phyloP scores from a whole-genome alignment of 1,140 invertebrate genomes.

The Drosophila novamexicana region DNA sequence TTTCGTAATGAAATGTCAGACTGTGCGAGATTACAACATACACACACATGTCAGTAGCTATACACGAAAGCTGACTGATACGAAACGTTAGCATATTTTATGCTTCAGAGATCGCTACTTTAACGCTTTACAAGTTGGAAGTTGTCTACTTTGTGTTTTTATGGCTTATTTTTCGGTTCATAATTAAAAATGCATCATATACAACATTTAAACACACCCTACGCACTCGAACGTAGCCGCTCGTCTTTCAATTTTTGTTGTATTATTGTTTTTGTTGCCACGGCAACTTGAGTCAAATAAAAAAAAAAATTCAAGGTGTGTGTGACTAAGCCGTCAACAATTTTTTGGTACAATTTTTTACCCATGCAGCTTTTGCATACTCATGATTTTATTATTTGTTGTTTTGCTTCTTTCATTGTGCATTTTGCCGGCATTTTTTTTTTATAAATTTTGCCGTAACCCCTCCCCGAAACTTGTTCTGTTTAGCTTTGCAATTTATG shows the following conservation, averaged over 20 bases:
- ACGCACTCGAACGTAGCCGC: slow-evolving; percentile 58
- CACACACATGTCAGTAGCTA: slow-evolving; percentile 8
- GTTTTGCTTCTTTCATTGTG: slow-evolving; percentile 40
- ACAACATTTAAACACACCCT: slow-evolving; percentile 49
- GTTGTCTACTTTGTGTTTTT: slow-evolving; percentile 56
- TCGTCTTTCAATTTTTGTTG: slow-evolving; percentile 47
- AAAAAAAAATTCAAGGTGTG: slow-evolving; percentile 68
- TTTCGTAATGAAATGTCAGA: slow-evolving; percentile 45
- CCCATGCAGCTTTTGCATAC: slow-evolving; percentile 56
- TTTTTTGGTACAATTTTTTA: slow-evolving; percentile 58
- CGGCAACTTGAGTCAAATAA: slow-evolving; percentile 55
- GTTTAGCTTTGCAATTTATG: slow-evolving; percentile 44
- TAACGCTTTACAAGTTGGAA: slow-evolving; percentile 41
- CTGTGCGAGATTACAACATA: slow-evolving; percentile 61
- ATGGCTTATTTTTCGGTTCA: slow-evolving; percentile 63
- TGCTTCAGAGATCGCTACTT: slow-evolving; percentile 67
- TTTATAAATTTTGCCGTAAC: slow-evolving; percentile 23
- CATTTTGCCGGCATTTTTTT: slow-evolving; percentile 73
- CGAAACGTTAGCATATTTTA: slow-evolving; percentile 52
- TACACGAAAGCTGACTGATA: slow-evolving; percentile 14
- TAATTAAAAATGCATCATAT: slow-evolving; percentile 76
- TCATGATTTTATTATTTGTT: slow-evolving; percentile 53
- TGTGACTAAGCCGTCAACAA: slow-evolving; percentile 73
- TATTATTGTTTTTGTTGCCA: slow-evolving; percentile 59
- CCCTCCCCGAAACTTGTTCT: slow-evolving; percentile 62